Percentiles rank a stretch among this genome's conserved stretches.
These are phyloP conservation scores for Ridgeia piscesae DNA, from an alignment of 1,140 invertebrate genomes.

Conservation along the genomic window DNA sequence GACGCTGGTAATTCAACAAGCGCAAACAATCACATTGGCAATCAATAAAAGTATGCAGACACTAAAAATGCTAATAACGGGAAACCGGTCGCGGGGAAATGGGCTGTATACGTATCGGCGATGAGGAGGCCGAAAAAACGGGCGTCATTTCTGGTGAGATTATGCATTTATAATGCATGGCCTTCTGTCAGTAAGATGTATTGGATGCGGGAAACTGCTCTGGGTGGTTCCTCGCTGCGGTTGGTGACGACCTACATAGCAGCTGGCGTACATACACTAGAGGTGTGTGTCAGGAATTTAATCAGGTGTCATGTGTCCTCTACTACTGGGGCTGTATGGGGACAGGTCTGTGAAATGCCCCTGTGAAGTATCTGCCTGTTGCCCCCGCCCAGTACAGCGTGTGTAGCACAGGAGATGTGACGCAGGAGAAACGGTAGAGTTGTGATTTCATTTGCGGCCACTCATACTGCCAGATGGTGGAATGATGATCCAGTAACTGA, in stretches of 20 bases:
- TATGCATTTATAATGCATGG: slow-evolving; percentile 1
- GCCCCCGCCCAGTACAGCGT: too few species aligned
- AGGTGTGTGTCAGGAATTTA: neutral
- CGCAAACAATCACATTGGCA: neutral
- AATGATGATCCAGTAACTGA: neutral
- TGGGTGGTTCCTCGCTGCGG: neutral
- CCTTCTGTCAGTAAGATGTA: slow-evolving; percentile 5
- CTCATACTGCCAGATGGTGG: neutral
- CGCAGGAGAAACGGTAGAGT: neutral
- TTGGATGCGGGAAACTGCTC: neutral
- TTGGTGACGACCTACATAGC: neutral
- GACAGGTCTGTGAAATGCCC: neutral
- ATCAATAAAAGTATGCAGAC: slow-evolving; percentile 6
- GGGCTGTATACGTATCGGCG: neutral
- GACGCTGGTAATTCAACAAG: neutral
- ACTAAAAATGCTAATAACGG: slow-evolving; percentile 6
- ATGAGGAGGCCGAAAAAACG: neutral
- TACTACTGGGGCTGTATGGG: neutral
- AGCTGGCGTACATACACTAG: neutral
- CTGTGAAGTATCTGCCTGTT: neutral
- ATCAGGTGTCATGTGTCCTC: neutral
- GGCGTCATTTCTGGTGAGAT: neutral
- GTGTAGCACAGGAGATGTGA: neutral
- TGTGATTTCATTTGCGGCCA: neutral
- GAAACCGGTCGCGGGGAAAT: neutral